Percentiles rank a stretch among this genome's conserved stretches.
Conservation (phyloP, 2,113 vertebrate genomes). For the Leptobrachium ailaonicum region DNA sequence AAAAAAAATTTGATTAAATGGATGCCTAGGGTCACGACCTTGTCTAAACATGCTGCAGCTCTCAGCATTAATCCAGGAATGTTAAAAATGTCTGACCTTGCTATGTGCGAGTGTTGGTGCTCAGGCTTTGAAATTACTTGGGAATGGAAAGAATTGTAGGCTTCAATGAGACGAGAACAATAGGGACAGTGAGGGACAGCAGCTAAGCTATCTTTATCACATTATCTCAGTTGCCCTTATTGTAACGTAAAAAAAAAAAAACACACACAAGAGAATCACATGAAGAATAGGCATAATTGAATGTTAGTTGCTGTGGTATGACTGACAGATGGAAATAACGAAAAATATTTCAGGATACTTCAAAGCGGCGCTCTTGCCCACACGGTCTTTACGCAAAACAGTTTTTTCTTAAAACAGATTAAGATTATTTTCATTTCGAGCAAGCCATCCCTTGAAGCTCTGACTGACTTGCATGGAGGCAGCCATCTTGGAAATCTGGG, state of each 20-base stretch:
- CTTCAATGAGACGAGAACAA: slow-evolving; percentile 30
- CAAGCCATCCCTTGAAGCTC: too few species aligned
- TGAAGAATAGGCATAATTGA: too few species aligned
- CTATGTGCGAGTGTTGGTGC: slow-evolving; percentile 59
- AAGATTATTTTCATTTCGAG: too few species aligned
- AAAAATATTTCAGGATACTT: too few species aligned
- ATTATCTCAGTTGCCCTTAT: background rate
- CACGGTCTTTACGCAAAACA: too few species aligned
- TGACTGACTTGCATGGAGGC: too few species aligned
- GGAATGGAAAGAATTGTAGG: slow-evolving; percentile 40
- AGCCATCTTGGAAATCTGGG: too few species aligned
- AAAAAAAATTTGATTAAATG: slow-evolving; percentile 85
- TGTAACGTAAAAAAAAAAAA: background rate
- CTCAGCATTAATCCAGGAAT: slow-evolving; percentile 86
- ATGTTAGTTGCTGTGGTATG: background rate
- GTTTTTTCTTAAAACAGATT: too few species aligned
- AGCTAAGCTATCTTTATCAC: background rate
- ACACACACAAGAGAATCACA: too few species aligned
- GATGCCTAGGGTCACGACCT: slow-evolving; percentile 80
- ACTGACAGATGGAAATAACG: background rate
- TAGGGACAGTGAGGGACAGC: background rate
- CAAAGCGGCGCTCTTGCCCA: too few species aligned
- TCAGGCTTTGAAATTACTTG: slow-evolving; percentile 54
- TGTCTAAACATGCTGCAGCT: slow-evolving; percentile 82
- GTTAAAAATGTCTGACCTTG: slow-evolving; percentile 78